phyloP scores from a whole-genome alignment of 2,888 invertebrate species.

The Myopa tessellatipennis region DNA sequence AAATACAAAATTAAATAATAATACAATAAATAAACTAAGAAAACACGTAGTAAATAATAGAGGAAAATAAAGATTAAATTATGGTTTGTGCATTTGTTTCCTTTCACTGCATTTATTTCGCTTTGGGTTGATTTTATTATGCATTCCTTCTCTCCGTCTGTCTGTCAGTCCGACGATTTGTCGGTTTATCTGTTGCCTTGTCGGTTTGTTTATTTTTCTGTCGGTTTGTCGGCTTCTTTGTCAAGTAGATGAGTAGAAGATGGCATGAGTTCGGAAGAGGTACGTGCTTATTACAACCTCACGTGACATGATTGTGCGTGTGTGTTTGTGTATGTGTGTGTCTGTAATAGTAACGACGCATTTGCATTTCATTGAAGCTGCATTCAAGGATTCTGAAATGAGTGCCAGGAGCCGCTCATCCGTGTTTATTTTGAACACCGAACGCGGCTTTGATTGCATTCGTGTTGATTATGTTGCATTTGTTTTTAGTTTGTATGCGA shows the following conservation, averaged over 20 bases:
- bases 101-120: background rate
- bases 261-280: background rate
- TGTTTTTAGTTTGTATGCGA: background rate
- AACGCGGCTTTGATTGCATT: background rate
- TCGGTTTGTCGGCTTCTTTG: too few relatives aligned
- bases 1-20: too few relatives aligned
- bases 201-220: too few relatives aligned
- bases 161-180: too few relatives aligned
- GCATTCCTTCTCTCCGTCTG: background rate
- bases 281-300: background rate
- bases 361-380: conserved; percentile 2
- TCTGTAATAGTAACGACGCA: background rate
- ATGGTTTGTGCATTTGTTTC: too few relatives aligned
- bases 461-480: background rate
- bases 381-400: background rate
- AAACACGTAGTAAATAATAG: background rate
- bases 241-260: background rate
- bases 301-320: background rate
- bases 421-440: background rate
- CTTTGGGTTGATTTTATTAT: background rate
- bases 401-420: background rate
- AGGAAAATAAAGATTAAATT: background rate
- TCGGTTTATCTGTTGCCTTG: too few relatives aligned
- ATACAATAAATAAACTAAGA: background rate
- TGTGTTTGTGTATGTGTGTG: background rate